Conservation (phyloP, 2,888 invertebrate species). For the Trissoscelio sp. region DNA sequence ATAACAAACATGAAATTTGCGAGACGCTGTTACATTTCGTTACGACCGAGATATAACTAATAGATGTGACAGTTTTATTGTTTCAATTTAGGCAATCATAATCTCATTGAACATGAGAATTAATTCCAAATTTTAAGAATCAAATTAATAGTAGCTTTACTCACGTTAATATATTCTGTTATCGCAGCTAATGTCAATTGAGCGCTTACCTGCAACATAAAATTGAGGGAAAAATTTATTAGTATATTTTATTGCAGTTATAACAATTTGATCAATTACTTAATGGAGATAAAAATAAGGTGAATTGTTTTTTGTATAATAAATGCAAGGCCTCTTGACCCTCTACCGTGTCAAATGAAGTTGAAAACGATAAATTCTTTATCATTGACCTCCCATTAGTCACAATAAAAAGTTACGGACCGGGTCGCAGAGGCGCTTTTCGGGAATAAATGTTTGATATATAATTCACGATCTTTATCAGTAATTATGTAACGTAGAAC, state of each 20-base stretch:
- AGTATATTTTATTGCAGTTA: not conserved
- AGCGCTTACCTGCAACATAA: conserved; percentile 68
- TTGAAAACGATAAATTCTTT: conserved; percentile 37
- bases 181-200: conserved; percentile 35
- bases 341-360: not conserved
- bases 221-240: conserved; percentile 33
- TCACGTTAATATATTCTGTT: conserved; percentile 46
- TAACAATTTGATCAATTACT: not conserved
- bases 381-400: conserved; percentile 40
- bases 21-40: conserved; percentile 57
- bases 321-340: not conserved
- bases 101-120: conserved; percentile 53
- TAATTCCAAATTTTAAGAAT: conserved; percentile 45
- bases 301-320: conserved; percentile 5
- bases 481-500: too few species aligned
- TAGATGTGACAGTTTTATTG: conserved; percentile 59
- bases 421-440: conserved; percentile 1
- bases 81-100: conserved; percentile 64
- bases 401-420: conserved; percentile 15
- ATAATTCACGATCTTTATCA: not conserved
- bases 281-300: not conserved
- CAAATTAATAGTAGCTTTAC: conserved; percentile 54
- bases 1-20: conserved; percentile 67
- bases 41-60: conserved; percentile 61
- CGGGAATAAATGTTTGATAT: conserved; percentile 14